These are phyloP conservation scores for Aspidiotus destructor DNA, from an alignment of 2,888 invertebrate genomes.

Conservation along the genomic window DNA sequence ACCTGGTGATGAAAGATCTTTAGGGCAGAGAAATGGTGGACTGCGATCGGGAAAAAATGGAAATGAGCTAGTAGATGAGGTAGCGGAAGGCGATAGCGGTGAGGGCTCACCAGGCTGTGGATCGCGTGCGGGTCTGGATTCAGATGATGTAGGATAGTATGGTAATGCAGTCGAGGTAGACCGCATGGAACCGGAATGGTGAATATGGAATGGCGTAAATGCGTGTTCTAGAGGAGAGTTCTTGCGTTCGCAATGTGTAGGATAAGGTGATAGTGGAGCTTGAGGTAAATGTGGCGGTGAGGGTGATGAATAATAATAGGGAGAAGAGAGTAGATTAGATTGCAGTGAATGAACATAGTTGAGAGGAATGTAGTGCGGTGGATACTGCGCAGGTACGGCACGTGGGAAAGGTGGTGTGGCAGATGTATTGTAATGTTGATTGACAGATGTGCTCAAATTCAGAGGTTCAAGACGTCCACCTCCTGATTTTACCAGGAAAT, in stretches of 20 bases:
- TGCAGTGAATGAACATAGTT: slow-evolving; percentile 30
- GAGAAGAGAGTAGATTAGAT: slow-evolving; percentile 39
- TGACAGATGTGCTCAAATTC: slow-evolving; percentile 46
- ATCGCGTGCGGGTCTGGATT: slow-evolving; percentile 39
- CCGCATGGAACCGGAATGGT: slow-evolving; percentile 36
- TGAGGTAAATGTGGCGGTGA: slow-evolving; percentile 34
- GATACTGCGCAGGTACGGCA: slow-evolving; percentile 35
- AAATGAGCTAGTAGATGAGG: slow-evolving; percentile 35
- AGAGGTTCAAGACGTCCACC: slow-evolving; percentile 47
- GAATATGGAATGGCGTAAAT: slow-evolving; percentile 41
- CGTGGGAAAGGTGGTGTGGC: slow-evolving; percentile 27
- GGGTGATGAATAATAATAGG: slow-evolving; percentile 39
- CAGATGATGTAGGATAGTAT: slow-evolving; percentile 34
- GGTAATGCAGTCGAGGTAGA: slow-evolving; percentile 33
- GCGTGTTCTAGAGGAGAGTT: slow-evolving; percentile 38
- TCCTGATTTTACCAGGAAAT: slow-evolving; percentile 40
- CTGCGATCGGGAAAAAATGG: slow-evolving; percentile 43
- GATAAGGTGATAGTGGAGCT: slow-evolving; percentile 30
- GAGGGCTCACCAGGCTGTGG: slow-evolving; percentile 43
- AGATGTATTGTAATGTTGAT: slow-evolving; percentile 35
- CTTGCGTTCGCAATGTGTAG: slow-evolving; percentile 14
- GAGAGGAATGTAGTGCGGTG: slow-evolving; percentile 29
- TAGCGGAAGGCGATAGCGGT: slow-evolving; percentile 42
- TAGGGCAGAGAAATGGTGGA: slow-evolving; percentile 47
- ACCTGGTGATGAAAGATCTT: slow-evolving; percentile 41